Base-by-base conservation (phyloP, 2,113 vertebrate species). In the Esox niger region DNA sequence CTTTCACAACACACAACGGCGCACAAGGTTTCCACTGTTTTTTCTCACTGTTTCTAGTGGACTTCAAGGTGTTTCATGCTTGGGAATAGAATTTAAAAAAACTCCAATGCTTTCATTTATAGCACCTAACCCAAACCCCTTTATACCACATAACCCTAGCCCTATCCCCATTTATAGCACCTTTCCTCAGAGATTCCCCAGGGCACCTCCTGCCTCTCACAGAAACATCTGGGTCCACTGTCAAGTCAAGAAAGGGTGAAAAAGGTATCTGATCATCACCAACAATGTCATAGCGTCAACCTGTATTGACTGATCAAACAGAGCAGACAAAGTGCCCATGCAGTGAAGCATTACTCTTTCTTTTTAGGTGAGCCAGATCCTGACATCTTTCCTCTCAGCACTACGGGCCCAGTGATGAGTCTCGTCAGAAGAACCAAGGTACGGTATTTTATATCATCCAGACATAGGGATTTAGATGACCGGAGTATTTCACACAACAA, bases 391-490 rank as follows among this genome's bases (percentile, higher is more conserved):
- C 56, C 17, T 23, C 29, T 62, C 0, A 0, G n/a, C 32, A 21
- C 55, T 60, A 76, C 62, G 0, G 69, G 63, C 5, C 79, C 81
- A 4, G 2, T 52, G 58, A 58, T 76, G 29, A 74, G 81, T 0
- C 33, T 1, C 17, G 79, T 84, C 60, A 80, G 81, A 79, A 80
- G 82, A 69, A 23, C 21, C 25, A 11, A 54, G 64, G 64, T 66
- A 66, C 29, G 13, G 25, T 26, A 4, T 4, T 17, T 52, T 17
- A 52, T 21, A 6, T 21, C n/a, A 23, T 21, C 15, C 1, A 23
- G 7, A 52, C 21, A 43, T 4, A 0, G 5, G 17, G 13, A 10
- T 17, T 15, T 15, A 43, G 13, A 43, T 15, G 17, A 43, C 38
- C 3, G 17, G 15, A 43, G 17, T 43, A 43, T 43, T 43, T 10